These are phyloP conservation scores for Amblyraja radiata DNA, from an alignment of 2,797 vertebrate genomes.

Conservation along the genomic window DNA sequence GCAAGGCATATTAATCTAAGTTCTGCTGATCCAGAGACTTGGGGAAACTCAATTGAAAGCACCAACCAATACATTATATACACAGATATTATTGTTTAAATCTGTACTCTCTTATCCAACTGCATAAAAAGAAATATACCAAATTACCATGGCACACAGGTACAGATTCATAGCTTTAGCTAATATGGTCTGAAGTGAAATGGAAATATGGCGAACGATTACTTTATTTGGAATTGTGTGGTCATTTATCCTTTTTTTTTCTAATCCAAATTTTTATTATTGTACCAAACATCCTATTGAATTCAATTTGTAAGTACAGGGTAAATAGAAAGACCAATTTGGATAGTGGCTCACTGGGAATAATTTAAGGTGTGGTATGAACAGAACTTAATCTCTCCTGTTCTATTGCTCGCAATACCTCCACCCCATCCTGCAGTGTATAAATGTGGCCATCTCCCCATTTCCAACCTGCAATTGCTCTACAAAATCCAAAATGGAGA, in stretches of 20 bases:
- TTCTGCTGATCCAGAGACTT: background rate
- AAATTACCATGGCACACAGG: background rate
- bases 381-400: background rate
- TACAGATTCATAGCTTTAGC: background rate
- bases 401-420: background rate
- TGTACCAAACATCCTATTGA: background rate
- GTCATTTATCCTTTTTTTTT: background rate
- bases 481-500: background rate
- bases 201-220: background rate
- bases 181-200: slow-evolving; percentile 13
- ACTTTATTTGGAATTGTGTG: background rate
- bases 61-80: slow-evolving; percentile 10
- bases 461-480: background rate
- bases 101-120: background rate
- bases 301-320: background rate
- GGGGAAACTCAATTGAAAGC: too few species aligned
- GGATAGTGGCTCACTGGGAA: background rate
- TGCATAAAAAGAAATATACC: background rate
- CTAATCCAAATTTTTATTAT: background rate
- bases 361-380: background rate
- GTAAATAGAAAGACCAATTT: background rate
- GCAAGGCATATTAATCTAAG: slow-evolving; percentile 1
- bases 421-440: background rate
- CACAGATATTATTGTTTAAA: slow-evolving; percentile 13
- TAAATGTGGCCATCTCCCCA: background rate